Base-by-base conservation (phyloP, 2,113 vertebrate species). In the Laticauda laticaudata region DNA sequence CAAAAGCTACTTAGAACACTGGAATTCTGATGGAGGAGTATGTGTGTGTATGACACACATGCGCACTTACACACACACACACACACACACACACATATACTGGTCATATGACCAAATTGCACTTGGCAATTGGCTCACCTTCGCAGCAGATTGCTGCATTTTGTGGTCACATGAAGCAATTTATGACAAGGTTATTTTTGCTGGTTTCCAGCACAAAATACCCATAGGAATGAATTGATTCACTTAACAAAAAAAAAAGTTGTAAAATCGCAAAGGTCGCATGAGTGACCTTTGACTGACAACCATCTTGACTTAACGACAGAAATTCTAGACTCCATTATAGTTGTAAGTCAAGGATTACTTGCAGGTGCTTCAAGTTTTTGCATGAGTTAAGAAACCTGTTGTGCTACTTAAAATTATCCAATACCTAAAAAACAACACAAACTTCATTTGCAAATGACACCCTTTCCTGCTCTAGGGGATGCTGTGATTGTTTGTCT, bases 1-100 rank as follows among this genome's bases (percentile, higher is more conserved):
- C 29, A 69, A 69, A 69, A 34, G 64, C 29, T 69, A 69, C 29
- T 69, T 69, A 18, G 29, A 69, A 34, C 64, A n/a, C 29, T 69
- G 64, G 64, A 69, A 14, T 69, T 69, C 64, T 15, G 14, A 34
- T 15, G 29, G 61, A 64, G 26, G 26, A 3, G 3, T 51, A 8
- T 7, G 48, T 51, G 48, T 51, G 48, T 9, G 8, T 48, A 51
- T 51, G 48, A 51, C 48, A 7, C 8, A 51, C 48, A 51, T 51
- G 48, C 1, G 8, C 48, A 1, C 7, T 1, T 6, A 8, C 7
- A 8, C 5, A 48, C 45, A 12, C 26, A 29, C 1, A 12, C 26
- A 29, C 61, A 29, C 10, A 5, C 61, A n/a, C 3, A 14, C 10
- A 2, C 11, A n/a, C 57, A 59, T 23, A 59, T 23, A 26, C 21